Percentiles rank a stretch among this genome's conserved stretches.
These are phyloP conservation scores for Stegana nigrithorax DNA, from an alignment of 2,888 invertebrate species.

Conservation along the genomic window DNA sequence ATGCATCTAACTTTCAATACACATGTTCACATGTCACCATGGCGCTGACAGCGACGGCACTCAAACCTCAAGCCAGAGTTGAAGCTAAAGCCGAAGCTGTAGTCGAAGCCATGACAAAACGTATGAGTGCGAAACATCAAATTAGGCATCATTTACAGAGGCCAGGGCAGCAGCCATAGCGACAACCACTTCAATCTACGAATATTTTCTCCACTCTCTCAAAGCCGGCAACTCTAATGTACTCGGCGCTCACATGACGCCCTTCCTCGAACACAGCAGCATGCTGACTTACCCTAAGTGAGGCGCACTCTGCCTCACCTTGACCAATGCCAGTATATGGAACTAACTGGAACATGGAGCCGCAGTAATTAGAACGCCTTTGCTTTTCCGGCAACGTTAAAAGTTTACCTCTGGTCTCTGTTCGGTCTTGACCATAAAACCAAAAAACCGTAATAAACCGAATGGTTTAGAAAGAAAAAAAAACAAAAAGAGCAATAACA, in stretches of 20 bases:
- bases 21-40: not conserved
- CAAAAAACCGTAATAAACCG: conserved; percentile 11
- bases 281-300: too few relatives aligned
- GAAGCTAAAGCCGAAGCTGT: not conserved
- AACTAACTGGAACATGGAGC: not conserved
- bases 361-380: conserved; percentile 8
- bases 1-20: too few relatives aligned
- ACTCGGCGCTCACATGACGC: not conserved
- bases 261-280: not conserved
- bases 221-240: conserved; percentile 1
- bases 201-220: not conserved
- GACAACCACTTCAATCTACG: not conserved
- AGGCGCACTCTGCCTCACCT: too few relatives aligned
- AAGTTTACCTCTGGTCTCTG: not conserved
- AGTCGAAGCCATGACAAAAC: not conserved
- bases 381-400: conserved; percentile 1
- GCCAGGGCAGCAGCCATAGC: not conserved
- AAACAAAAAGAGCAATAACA: not conserved
- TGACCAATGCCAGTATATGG: too few relatives aligned
- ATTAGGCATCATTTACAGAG: conserved; percentile 9
- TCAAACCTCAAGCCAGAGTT: not conserved
- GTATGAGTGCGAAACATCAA: conserved; percentile 8
- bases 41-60: too few relatives aligned
- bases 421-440: not conserved
- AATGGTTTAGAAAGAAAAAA: not conserved